Conservation (phyloP, 1,140 invertebrate species). For the Drosophila pseudoananassae region DNA sequence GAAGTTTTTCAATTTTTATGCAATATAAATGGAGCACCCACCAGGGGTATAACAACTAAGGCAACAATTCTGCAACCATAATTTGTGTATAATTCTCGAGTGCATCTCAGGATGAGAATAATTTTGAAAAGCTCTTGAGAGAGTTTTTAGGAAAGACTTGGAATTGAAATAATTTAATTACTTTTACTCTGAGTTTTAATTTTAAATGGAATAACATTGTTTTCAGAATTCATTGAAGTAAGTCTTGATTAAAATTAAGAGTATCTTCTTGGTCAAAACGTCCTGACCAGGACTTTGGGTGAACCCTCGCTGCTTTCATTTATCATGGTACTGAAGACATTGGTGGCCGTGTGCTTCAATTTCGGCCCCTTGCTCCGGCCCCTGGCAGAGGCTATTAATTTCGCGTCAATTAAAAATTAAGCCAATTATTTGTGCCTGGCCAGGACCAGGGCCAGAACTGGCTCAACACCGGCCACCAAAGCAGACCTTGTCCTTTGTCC, state of each 20-base stretch:
- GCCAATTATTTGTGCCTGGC: conserved; percentile 76
- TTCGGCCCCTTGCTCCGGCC: conserved; percentile 25
- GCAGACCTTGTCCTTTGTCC: conserved; percentile 43
- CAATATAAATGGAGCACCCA: conserved; percentile 18
- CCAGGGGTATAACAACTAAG: conserved; percentile 17
- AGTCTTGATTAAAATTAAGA: neutral
- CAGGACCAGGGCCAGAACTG: conserved; percentile 30
- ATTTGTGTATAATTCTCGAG: conserved; percentile 16
- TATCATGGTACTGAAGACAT: conserved; percentile 45
- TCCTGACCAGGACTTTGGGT: conserved; percentile 11
- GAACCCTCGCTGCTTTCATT: conserved; percentile 43
- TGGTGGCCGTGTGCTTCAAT: conserved; percentile 23
- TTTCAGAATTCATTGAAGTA: too few species aligned
- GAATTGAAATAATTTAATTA: neutral
- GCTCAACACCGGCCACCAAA: conserved; percentile 35
- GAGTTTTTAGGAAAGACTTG: neutral
- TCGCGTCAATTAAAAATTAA: conserved; percentile 82
- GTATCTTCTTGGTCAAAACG: conserved; percentile 22
- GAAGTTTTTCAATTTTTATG: conserved; percentile 76
- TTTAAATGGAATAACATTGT: neutral
- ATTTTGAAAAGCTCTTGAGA: neutral
- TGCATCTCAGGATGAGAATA: neutral
- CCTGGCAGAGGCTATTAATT: conserved; percentile 74
- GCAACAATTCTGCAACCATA: conserved; percentile 15
- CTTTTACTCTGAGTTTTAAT: neutral